These are phyloP conservation scores for Sebastes alutus DNA, from an alignment of 2,797 vertebrate genomes.

Conservation along the genomic window DNA sequence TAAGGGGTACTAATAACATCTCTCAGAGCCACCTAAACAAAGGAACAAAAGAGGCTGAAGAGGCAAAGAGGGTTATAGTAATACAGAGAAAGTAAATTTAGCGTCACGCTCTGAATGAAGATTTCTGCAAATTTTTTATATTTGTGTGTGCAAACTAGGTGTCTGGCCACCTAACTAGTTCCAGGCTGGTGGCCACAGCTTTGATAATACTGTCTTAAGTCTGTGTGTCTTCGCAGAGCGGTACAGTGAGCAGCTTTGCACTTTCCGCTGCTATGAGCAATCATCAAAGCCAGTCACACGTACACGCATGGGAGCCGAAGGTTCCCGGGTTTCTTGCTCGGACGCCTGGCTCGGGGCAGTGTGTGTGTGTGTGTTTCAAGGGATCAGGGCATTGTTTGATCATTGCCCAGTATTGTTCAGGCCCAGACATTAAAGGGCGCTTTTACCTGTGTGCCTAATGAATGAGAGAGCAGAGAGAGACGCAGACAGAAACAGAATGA, in stretches of 20 bases:
- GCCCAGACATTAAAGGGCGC: slow-evolving; percentile 28
- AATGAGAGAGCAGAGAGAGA: slow-evolving; percentile 21
- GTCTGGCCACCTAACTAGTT: slow-evolving; percentile 31
- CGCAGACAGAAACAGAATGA: background rate
- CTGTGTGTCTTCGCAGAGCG: slow-evolving; percentile 61
- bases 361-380: slow-evolving; percentile 38
- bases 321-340: slow-evolving; percentile 62
- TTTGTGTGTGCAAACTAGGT: background rate
- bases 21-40: slow-evolving; percentile 56
- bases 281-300: slow-evolving; percentile 79
- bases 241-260: slow-evolving; percentile 80
- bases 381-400: slow-evolving; percentile 57
- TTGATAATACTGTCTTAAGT: slow-evolving; percentile 51
- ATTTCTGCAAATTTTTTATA: background rate
- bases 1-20: slow-evolving; percentile 57
- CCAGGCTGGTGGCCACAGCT: slow-evolving; percentile 43
- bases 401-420: slow-evolving; percentile 39
- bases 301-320: slow-evolving; percentile 65
- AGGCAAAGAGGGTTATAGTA: slow-evolving; percentile 26
- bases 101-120: slow-evolving; percentile 9
- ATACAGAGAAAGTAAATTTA: slow-evolving; percentile 32
- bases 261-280: slow-evolving; percentile 80
- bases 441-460: slow-evolving; percentile 52
- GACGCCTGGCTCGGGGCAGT: slow-evolving; percentile 36
- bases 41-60: slow-evolving; percentile 32